Conservation (phyloP, 1,140 invertebrate genomes). For the Orchesella cincta region DNA sequence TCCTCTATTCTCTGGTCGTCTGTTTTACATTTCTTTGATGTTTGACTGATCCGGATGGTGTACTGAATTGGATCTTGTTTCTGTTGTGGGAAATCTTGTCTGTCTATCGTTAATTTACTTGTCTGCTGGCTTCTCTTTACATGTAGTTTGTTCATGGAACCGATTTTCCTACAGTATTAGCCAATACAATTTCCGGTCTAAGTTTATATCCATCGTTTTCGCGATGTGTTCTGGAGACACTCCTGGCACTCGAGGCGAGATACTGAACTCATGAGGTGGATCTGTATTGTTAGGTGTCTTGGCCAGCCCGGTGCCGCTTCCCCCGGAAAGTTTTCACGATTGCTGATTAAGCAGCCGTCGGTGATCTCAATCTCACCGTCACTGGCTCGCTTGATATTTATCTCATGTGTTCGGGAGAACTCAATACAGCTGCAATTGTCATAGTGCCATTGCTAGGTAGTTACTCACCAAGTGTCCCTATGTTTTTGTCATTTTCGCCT, state of each 20-base stretch:
- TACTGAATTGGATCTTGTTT: neutral
- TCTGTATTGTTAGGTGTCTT: neutral
- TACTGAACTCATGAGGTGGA: neutral
- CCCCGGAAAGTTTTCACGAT: no score
- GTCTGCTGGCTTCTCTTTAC: neutral
- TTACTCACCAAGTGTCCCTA: neutral
- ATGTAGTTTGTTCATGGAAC: neutral
- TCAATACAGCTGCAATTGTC: neutral
- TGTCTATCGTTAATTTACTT: no score
- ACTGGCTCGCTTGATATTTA: neutral
- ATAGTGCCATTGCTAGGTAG: neutral
- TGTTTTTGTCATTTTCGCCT: neutral
- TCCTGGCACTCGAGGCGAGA: neutral
- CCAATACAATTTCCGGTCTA: neutral
- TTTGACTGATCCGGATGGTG: no score
- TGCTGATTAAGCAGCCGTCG: no score
- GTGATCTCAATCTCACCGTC: no score
- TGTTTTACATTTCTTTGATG: neutral
- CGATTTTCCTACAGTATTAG: neutral
- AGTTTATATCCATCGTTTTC: neutral
- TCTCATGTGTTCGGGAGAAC: neutral
- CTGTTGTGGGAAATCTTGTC: neutral
- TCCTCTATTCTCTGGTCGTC: neutral
- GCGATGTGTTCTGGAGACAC: neutral
- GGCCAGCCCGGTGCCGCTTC: neutral